Evolutionary conservation across 1,140 invertebrate species (phyloP).

Genomic region (Drosophila sechellia): DNA sequence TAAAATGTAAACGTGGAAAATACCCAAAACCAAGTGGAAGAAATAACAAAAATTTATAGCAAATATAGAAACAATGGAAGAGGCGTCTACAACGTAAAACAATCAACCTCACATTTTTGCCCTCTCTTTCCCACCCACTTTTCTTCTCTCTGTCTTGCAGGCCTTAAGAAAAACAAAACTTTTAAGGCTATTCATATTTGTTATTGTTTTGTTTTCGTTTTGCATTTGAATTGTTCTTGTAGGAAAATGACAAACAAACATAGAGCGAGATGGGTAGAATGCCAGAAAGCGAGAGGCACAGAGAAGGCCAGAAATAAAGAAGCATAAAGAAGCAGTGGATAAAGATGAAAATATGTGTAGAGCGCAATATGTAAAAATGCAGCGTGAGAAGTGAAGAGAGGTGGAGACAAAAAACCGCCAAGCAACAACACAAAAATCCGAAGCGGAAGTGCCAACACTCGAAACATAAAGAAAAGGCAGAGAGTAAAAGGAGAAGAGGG

Average conservation of each 20-base stretch:
- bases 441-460: constrained; percentile 77
- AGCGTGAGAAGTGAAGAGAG: constrained; percentile 30
- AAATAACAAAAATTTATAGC: constrained; percentile 17
- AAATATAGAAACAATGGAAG: constrained; percentile 21
- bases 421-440: constrained; percentile 40
- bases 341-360: constrained; percentile 16
- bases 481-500: constrained; percentile 8
- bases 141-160: constrained; percentile 12
- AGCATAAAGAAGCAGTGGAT: background rate
- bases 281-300: background rate
- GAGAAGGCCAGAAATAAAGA: background rate
- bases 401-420: constrained; percentile 9
- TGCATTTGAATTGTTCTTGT: constrained; percentile 51
- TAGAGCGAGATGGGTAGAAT: background rate
- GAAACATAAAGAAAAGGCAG: constrained; percentile 33
- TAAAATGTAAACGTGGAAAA: constrained; percentile 32
- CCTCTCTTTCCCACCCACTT: background rate
- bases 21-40: constrained; percentile 29
- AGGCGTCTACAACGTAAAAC: constrained; percentile 51
- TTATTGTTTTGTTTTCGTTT: constrained; percentile 64
- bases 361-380: constrained; percentile 44
- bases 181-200: constrained; percentile 57
- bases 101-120: constrained; percentile 10
- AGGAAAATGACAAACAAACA: constrained; percentile 28
- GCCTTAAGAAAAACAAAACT: constrained; percentile 26